These are phyloP conservation scores for Athalia rosae DNA, from an alignment of 2,888 invertebrate genomes.

Conservation along the genomic window DNA sequence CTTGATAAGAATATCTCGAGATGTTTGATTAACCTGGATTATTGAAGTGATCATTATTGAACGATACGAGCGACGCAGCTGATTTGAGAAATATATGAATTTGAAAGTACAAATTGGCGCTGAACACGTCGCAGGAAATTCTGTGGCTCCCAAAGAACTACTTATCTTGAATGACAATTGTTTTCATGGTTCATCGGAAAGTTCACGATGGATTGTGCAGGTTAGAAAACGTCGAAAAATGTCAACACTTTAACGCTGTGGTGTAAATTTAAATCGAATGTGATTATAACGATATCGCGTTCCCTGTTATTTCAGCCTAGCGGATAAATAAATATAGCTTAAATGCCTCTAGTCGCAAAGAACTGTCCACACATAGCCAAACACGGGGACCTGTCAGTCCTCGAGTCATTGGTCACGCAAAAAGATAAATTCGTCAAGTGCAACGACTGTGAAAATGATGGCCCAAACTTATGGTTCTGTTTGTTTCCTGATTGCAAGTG, in stretches of 20 bases:
- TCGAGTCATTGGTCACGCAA: conserved; percentile 63
- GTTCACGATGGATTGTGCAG: conserved; percentile 52
- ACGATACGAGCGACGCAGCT: neutral
- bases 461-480: conserved; percentile 92
- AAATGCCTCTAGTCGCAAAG: conserved; percentile 68
- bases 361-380: conserved; percentile 68
- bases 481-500: conserved; percentile 86
- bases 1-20: too few relatives aligned
- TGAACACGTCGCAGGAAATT: conserved; percentile 7
- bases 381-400: conserved; percentile 64
- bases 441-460: conserved; percentile 82
- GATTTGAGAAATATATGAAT: conserved; percentile 1
- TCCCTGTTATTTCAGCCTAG: neutral
- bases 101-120: conserved; percentile 29
- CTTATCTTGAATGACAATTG: conserved; percentile 64
- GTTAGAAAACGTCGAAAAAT: conserved; percentile 52
- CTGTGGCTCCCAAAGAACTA: conserved; percentile 2
- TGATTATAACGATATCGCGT: neutral
- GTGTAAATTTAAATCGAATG: conserved; percentile 2
- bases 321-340: neutral
- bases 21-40: too few relatives aligned
- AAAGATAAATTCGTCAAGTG: conserved; percentile 75
- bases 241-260: conserved; percentile 50
- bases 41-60: too few relatives aligned
- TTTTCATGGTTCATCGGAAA: conserved; percentile 62